These are phyloP conservation scores for Dioctria linearis DNA, from an alignment of 2,888 invertebrate genomes.

Conservation along the genomic window DNA sequence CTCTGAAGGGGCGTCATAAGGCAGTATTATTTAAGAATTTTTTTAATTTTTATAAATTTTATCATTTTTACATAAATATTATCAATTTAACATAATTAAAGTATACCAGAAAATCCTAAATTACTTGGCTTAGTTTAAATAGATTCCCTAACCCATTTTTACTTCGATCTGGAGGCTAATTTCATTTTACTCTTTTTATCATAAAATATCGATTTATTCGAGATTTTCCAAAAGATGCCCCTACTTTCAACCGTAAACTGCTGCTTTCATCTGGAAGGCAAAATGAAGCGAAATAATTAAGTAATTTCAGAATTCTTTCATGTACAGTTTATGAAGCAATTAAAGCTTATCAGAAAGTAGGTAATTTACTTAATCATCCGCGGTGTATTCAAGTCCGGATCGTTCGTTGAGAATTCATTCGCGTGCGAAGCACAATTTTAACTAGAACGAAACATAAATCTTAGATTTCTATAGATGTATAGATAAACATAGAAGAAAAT, in stretches of 20 bases:
- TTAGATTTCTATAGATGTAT: background rate
- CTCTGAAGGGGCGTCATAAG: too few relatives aligned
- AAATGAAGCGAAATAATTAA: slow-evolving; percentile 7
- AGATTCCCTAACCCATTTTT: too few relatives aligned
- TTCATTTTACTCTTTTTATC: too few relatives aligned
- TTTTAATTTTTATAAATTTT: too few relatives aligned
- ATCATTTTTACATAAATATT: too few relatives aligned
- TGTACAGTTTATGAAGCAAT: slow-evolving; percentile 1
- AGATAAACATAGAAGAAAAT: background rate
- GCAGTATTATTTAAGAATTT: too few relatives aligned
- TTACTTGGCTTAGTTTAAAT: too few relatives aligned
- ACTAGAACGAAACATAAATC: slow-evolving; percentile 12
- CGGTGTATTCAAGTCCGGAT: background rate
- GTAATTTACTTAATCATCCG: background rate
- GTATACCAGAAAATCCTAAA: too few relatives aligned
- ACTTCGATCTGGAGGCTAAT: too few relatives aligned
- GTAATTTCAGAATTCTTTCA: background rate
- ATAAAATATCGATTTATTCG: too few relatives aligned
- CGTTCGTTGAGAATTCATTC: background rate
- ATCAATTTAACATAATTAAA: too few relatives aligned
- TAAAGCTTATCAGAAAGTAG: slow-evolving; percentile 9
- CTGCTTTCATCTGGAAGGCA: background rate
- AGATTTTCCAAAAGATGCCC: background rate
- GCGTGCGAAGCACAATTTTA: background rate
- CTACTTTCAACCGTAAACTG: background rate